Base-by-base conservation (phyloP, 2,888 invertebrate genomes). In the Phymatocera aterrima region DNA sequence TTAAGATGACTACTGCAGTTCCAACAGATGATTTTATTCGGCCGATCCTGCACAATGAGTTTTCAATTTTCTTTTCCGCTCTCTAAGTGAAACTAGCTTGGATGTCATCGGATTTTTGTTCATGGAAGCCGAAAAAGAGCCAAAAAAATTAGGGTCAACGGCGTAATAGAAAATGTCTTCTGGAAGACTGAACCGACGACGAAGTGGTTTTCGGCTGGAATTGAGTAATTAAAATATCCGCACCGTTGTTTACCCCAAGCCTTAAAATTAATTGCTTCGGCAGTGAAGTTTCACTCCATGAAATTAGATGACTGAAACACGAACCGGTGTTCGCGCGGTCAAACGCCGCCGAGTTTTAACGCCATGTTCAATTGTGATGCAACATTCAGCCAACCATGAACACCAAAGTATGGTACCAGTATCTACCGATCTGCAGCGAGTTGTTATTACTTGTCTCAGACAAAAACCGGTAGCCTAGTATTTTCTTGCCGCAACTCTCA, bases 341-440 rank as follows among this genome's bases (percentile, higher is more conserved):
- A 43, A 46, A 28, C 43, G n/a, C 48, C 31, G 48, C 34, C 72
- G 24, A 48, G 5, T 72, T 72, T 34, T 72, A 51, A 34, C 48
- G 31, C 72, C 72, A 51, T 15, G 18, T 72, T 72, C 51, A 34
- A 72, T 72, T 72, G 72, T 48, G 72, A 72, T 51, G 72, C 48
- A 72, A 72, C 51, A 21, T 51, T 72, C 72, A 72, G 31, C 31
- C 72, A 51, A 31, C 51, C 72, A 34, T 72, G 51, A 72, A 48
- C 51, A 34, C 51, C 21, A 8, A 51, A 72, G 28, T n/a, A n/a
- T n/a, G n/a, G n/a, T n/a, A n/a, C n/a, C n/a, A n/a, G n/a, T 34
- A 51, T 72, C 51, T 34, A 18, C 72, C 51, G 72, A 72, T 51
- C 72, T 21, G 48, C 34, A 57, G 12, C 28, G 24, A n/a, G n/a